Conservation (phyloP, 1,140 invertebrate genomes). For the Lepidurus packardi region DNA sequence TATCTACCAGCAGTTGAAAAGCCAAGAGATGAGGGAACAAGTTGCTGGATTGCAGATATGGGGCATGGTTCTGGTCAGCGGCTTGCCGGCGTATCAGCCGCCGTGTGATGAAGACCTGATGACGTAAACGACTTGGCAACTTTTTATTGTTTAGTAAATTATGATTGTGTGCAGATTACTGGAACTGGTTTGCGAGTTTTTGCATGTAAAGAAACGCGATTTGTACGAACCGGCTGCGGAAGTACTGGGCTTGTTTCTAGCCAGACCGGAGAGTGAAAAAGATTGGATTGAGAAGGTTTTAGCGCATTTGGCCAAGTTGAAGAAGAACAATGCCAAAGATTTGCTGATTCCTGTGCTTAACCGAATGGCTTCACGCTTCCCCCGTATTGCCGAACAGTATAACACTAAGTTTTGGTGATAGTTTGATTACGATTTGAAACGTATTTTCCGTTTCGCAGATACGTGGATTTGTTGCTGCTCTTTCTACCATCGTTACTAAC, state of each 20-base stretch:
- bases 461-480: neutral
- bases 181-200: neutral
- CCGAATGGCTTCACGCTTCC: neutral
- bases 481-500: neutral
- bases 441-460: neutral
- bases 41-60: neutral
- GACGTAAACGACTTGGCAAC: neutral
- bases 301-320: neutral
- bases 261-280: neutral
- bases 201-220: neutral
- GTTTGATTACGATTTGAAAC: neutral
- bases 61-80: neutral
- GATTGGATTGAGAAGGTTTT: neutral
- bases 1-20: neutral
- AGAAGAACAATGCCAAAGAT: neutral
- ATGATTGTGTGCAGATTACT: neutral
- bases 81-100: neutral
- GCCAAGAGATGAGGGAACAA: neutral
- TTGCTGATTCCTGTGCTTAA: neutral
- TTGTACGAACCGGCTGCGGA: neutral
- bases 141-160: neutral
- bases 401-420: neutral
- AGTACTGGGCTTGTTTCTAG: constrained; percentile 8
- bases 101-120: neutral
- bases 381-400: neutral